Base-by-base conservation (phyloP, 2,888 invertebrate genomes). In the Byasa hedistus region DNA sequence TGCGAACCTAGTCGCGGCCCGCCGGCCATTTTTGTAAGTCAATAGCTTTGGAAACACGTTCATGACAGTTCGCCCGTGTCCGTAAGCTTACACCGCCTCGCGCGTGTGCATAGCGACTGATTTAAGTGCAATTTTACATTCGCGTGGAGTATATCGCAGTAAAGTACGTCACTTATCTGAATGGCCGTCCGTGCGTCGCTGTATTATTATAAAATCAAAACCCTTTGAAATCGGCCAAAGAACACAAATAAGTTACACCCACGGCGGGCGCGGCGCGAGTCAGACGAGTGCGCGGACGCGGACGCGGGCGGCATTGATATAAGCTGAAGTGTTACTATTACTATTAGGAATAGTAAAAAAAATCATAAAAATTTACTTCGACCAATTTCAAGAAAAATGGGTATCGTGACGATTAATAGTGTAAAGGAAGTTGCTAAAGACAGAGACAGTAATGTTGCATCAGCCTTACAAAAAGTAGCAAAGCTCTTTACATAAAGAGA, bases 121-220 rank as follows among this genome's bases (percentile, higher is more conserved):
- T 63, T 63, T 67, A 63, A 63, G 63, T 63, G 66, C 59, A 55
- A 67, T 61, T 55, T 71, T 74, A 75, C 72, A 76, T 72, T 74
- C 68, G 72, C 75, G 69, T 69, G 72, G 66, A 69, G 72, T 72
- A 75, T 71, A 68, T 68, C 69, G 73, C 75, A 72, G 79, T 82
- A 82, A 82, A 82, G 74, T 76, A 77, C 71, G 75, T 72, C 75
- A 67, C 58, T 72, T 78, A 67, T 68, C 70, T 71, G 81, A 81
- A 82, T 80, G 74, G 77, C 58, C 71, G 75, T 75, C 76, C 73
- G 79, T 75, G 71, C 69, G 70, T 69, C 72, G 72, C 72, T 71
- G 73, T 74, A 75, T 79, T 78, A 79, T 81, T 85, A 82, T 85
- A 82, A 82, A 86, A 85, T 86, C 85, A 86, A 84, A 86, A 78